Base-by-base conservation (phyloP, 2,113 vertebrate genomes). In the Triplophysa dalaica region DNA sequence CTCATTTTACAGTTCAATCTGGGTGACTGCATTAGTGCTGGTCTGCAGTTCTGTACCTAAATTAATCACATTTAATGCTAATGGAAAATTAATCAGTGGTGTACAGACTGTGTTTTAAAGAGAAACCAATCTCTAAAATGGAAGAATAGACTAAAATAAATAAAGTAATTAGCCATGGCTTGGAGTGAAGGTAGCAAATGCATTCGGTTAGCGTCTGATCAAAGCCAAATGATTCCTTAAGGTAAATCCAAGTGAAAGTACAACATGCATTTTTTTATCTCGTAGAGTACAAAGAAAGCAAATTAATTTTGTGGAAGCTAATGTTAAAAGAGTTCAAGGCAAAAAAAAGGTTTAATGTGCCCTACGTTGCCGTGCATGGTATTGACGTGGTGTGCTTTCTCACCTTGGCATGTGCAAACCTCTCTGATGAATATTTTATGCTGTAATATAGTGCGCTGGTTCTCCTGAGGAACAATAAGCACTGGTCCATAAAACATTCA, bases 21-120 rank as follows among this genome's bases (percentile, higher is more conserved):
- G 82, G 64, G n/a, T 45, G 78, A 19, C 45, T 41, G 26, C 67
- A 58, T 69, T n/a, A 50, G 58, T 64, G 16, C 60, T 38, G 82
- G 70, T 75, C 69, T 54, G n/a, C 70, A 60, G 26, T 79, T 77
- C 65, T 77, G 75, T 70, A 75, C 56, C 84, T 43, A 69, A 73
- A 81, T 80, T 77, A 88, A 88, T 86, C 22, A 86, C 43, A 79
- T 17, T 26, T 86, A 86, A 88, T 81, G 80, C 81, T 84, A 86
- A 87, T 88, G 54, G 50, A 80, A 85, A 74, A 79, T 79, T 86
- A 74, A 86, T 85, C 82, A 70, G 73, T 41, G 38, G 29, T 9
- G 22, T 54, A 81, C 63, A 81, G 64, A 10, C 33, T 24, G 45
- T 38, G 73, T 63, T 76, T 83, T 24, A 50, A 45, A 8, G 69